Conservation (phyloP, 2,888 invertebrate species). For the Rugalucina vietnamica region DNA sequence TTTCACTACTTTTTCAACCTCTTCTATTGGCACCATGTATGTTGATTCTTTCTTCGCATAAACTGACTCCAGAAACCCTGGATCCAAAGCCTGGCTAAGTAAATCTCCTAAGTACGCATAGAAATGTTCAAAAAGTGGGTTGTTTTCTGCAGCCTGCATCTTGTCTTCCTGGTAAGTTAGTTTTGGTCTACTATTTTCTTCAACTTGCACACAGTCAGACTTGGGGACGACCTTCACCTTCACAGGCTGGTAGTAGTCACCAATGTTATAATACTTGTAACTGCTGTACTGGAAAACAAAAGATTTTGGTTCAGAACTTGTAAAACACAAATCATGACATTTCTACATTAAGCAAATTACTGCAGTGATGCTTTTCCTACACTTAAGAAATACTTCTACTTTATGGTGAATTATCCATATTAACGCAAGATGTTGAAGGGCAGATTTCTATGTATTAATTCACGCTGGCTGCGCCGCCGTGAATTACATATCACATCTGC, state of each 20-base stretch:
- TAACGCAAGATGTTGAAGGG: no score
- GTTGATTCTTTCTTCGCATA: constrained; percentile 49
- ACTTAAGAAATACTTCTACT: no score
- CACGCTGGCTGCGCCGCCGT: no score
- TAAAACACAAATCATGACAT: no score
- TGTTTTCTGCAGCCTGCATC: constrained; percentile 60
- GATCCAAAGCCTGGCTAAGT: constrained; percentile 80
- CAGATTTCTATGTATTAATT: no score
- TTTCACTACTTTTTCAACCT: constrained; percentile 58
- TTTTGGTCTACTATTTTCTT: constrained; percentile 61
- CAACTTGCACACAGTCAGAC: constrained; percentile 60
- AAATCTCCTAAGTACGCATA: constrained; percentile 79
- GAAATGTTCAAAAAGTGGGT: constrained; percentile 67
- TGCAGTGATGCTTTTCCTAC: no score
- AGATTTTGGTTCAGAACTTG: no score
- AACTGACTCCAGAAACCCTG: constrained; percentile 66
- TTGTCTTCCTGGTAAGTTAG: constrained; percentile 40
- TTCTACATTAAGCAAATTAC: no score
- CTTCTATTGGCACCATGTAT: constrained; percentile 53
- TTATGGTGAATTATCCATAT: no score
- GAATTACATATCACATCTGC: no score
- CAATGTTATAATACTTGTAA: constrained; percentile 46
- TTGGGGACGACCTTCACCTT: constrained; percentile 38
- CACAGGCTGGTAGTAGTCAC: constrained; percentile 53
- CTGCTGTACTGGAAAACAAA: constrained; percentile 59